phyloP scores from a whole-genome alignment of 1,140 invertebrate genomes.

The Thalassaphorura encarpata region DNA sequence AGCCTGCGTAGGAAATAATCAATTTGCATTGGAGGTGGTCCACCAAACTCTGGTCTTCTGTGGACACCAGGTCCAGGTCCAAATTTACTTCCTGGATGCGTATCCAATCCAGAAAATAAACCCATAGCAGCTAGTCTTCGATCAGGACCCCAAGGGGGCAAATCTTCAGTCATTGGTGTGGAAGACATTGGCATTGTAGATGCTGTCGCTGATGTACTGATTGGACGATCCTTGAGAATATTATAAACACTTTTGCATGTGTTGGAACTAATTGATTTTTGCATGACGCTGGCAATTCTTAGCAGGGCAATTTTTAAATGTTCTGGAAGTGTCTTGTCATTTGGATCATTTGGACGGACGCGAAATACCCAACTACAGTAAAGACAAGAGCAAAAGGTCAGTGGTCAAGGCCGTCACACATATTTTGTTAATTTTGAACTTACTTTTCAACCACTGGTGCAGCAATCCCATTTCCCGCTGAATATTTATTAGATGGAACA shows the following conservation, averaged over 20 bases:
- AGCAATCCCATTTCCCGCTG: background rate
- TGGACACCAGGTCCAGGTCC: background rate
- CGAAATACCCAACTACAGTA: conserved; percentile 16
- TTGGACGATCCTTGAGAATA: background rate
- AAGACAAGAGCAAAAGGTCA: background rate
- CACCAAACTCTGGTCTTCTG: background rate
- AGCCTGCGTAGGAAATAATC: conserved; percentile 19
- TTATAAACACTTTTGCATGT: conserved; percentile 26
- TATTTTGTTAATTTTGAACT: background rate
- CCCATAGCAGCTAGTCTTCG: no score
- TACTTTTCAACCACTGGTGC: conserved; percentile 2
- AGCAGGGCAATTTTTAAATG: conserved; percentile 25
- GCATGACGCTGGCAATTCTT: conserved; percentile 14
- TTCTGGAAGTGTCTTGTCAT: conserved; percentile 27
- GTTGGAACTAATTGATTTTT: conserved; percentile 19
- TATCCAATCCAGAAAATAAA: no score
- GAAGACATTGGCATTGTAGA: background rate
- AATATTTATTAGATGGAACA: conserved; percentile 8
- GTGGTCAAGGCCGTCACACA: background rate
- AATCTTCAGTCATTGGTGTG: background rate
- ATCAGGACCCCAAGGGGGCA: background rate
- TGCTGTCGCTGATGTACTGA: no score
- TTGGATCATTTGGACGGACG: conserved; percentile 29
- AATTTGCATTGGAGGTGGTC: background rate
- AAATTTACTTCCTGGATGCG: background rate